A percentile compares a stretch with the other conserved stretches of the same genome.
Conservation (phyloP, 2,113 vertebrate species). For the Vanacampus margaritifer region DNA sequence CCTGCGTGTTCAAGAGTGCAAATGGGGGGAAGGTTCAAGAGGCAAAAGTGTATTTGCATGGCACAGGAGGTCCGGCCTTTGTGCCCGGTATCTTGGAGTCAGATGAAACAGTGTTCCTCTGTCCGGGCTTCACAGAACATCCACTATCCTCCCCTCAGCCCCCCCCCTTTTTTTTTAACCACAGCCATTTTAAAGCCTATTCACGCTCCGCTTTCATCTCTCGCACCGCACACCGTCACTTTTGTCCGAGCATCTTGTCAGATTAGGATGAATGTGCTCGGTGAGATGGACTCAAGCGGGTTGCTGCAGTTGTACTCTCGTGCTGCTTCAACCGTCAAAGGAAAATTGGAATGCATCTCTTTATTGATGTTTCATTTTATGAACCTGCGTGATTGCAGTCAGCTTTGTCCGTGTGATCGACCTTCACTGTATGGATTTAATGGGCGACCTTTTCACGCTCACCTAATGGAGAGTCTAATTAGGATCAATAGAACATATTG, state of each 20-base stretch:
- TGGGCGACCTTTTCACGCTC: conserved; percentile 40
- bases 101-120: conserved; percentile 69
- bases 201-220: conserved; percentile 46
- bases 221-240: conserved; percentile 25
- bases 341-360: not conserved
- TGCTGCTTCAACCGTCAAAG: not conserved
- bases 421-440: conserved; percentile 38
- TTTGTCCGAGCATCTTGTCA: conserved; percentile 43
- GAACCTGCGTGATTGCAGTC: not conserved
- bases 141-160: conserved; percentile 49
- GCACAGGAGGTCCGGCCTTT: conserved; percentile 53
- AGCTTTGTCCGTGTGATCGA: conserved; percentile 14
- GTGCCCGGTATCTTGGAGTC: conserved; percentile 64
- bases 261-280: conserved; percentile 14
- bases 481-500: conserved; percentile 31
- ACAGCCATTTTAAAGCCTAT: conserved; percentile 57
- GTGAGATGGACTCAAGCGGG: conserved; percentile 37
- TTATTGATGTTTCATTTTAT: not conserved
- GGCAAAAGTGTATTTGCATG: conserved; percentile 1
- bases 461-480: conserved; percentile 44
- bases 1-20: conserved; percentile 1
- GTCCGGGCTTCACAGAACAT: conserved; percentile 67
- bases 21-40: not conserved
- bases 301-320: conserved; percentile 24
- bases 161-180: conserved; percentile 8